These are phyloP conservation scores for Campoplex nolae DNA, from an alignment of 2,888 invertebrate genomes.

Conservation along the genomic window DNA sequence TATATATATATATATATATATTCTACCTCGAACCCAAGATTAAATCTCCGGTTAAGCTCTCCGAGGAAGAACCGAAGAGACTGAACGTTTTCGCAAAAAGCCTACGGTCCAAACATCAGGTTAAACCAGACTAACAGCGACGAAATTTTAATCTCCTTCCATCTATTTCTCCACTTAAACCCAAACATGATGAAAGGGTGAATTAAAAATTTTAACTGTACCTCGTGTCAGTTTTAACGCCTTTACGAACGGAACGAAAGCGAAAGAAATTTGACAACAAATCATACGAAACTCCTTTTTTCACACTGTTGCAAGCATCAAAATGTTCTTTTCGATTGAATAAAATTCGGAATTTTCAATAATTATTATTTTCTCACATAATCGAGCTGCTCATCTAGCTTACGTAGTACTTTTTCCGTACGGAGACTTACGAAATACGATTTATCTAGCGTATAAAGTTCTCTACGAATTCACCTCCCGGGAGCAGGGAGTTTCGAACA, in stretches of 20 bases:
- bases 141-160: not conserved
- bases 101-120: not conserved
- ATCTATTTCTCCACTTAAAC: not conserved
- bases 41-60: constrained; percentile 12
- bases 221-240: not conserved
- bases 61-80: not conserved
- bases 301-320: not conserved
- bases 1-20: no score
- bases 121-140: not conserved
- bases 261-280: no score
- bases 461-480: constrained; percentile 23
- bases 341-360: no score
- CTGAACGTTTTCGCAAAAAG: not conserved
- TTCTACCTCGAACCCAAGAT: not conserved
- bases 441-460: constrained; percentile 57
- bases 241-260: not conserved
- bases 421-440: constrained; percentile 49
- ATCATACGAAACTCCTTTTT: not conserved
- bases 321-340: not conserved
- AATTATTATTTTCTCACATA: not conserved
- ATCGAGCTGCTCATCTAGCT: not conserved
- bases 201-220: not conserved
- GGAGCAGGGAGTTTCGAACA: constrained; percentile 42
- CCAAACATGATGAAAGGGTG: not conserved
- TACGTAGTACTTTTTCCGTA: not conserved